Conservation (phyloP, 2,113 vertebrate species). For the Ailuropoda melanoleuca region DNA sequence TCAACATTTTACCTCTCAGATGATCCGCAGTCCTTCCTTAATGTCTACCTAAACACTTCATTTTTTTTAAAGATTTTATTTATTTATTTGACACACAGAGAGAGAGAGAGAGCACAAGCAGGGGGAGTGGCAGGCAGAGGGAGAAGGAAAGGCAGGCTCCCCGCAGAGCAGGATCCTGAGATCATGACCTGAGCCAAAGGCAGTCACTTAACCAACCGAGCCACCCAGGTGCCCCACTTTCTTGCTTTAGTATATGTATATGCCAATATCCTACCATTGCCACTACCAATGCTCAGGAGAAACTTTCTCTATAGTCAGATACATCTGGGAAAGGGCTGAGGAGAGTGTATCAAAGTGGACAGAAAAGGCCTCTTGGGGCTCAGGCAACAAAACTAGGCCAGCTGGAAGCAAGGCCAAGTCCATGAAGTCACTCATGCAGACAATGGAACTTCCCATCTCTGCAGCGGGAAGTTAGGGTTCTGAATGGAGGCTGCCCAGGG, state of each 20-base stretch:
- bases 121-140: too few species aligned
- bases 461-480: background rate
- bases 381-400: background rate
- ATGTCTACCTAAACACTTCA: background rate
- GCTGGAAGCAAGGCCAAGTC: background rate
- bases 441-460: background rate
- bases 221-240: background rate
- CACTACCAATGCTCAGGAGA: background rate
- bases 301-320: background rate
- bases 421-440: background rate
- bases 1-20: conserved; percentile 15
- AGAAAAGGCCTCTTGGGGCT: background rate
- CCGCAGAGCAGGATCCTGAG: background rate
- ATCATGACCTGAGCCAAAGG: background rate
- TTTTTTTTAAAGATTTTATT: background rate
- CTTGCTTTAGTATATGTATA: background rate
- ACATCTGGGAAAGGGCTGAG: background rate
- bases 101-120: background rate
- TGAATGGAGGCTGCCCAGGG: background rate
- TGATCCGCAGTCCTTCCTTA: background rate
- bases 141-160: background rate
- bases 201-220: background rate
- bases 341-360: background rate
- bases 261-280: background rate
- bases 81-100: background rate